phyloP scores from a whole-genome alignment of 1,140 invertebrate genomes.

The Whitmania pigra region DNA sequence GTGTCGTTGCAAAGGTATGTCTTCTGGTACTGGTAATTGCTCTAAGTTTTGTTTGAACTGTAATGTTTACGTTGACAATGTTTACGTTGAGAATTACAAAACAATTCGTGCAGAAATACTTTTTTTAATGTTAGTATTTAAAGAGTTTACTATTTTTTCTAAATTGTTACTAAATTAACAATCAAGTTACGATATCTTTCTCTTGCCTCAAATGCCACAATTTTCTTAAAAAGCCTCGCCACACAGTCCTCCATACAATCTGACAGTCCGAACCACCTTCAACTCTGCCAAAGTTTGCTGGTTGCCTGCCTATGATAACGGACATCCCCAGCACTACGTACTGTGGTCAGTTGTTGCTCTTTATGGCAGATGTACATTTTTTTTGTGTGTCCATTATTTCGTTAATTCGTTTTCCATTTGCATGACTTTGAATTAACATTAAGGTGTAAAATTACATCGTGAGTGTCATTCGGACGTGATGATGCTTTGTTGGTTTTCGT shows the following conservation, averaged over 20 bases:
- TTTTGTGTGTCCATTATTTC: background rate
- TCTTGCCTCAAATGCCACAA: too few relatives aligned
- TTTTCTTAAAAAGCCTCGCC: constrained; percentile 58
- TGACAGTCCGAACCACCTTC: constrained; percentile 67
- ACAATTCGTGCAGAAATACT: too few relatives aligned
- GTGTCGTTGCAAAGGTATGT: too few relatives aligned
- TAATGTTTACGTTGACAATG: too few relatives aligned
- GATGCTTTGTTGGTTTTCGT: background rate
- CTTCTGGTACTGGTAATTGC: too few relatives aligned
- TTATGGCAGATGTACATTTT: background rate
- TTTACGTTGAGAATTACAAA: too few relatives aligned
- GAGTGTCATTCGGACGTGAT: background rate
- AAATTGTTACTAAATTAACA: too few relatives aligned
- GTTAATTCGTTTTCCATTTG: background rate
- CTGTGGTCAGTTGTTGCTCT: constrained; percentile 30
- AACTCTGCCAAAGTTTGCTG: constrained; percentile 77
- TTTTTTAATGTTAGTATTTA: too few relatives aligned
- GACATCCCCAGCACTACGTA: constrained; percentile 41
- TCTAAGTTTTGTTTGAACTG: too few relatives aligned
- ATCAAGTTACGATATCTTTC: too few relatives aligned
- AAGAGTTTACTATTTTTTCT: too few relatives aligned
- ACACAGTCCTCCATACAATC: constrained; percentile 87
- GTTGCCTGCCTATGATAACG: constrained; percentile 86
- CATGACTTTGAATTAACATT: background rate
- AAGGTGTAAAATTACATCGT: background rate